A percentile compares a stretch with the other conserved stretches of the same genome.
Evolutionary conservation across 2,797 vertebrate genomes (phyloP).

Genomic region (Takifugu ocellatus): DNA sequence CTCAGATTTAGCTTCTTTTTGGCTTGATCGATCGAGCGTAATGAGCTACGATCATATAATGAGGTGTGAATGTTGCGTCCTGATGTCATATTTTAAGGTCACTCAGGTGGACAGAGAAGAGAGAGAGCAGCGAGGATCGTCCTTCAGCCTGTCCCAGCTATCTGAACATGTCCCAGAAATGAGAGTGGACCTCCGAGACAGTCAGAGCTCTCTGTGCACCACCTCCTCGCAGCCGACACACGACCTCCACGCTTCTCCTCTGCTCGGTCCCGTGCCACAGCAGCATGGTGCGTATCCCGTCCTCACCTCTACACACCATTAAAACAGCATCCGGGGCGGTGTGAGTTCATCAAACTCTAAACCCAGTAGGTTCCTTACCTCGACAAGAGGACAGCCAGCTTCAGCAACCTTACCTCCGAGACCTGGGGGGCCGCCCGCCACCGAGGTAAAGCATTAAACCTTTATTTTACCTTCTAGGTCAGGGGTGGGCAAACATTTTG

Average conservation of each 20-base stretch:
- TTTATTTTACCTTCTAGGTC: too few relatives aligned
- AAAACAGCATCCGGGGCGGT: constrained; percentile 18
- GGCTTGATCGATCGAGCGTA: too few relatives aligned
- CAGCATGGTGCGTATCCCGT: constrained; percentile 33
- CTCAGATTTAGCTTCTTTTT: too few relatives aligned
- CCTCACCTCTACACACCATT: background rate
- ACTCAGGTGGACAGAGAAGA: constrained; percentile 46
- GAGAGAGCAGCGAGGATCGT: constrained; percentile 29
- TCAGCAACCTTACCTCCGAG: background rate
- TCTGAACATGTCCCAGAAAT: constrained; percentile 16
- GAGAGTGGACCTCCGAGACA: constrained; percentile 24
- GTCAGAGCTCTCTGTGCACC: constrained; percentile 4
- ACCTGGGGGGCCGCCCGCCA: constrained; percentile 10
- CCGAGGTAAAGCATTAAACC: constrained; percentile 23
- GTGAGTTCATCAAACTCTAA: constrained; percentile 5
- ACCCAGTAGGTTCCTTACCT: background rate
- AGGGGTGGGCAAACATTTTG: too few relatives aligned
- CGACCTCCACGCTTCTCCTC: constrained; percentile 28
- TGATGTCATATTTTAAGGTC: constrained; percentile 34
- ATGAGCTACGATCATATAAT: too few relatives aligned
- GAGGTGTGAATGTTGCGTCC: background rate
- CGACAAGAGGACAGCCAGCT: too few relatives aligned
- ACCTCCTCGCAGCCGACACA: constrained; percentile 21
- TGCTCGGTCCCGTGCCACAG: constrained; percentile 21
- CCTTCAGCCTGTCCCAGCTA: constrained; percentile 5